Evolutionary conservation across 2,113 vertebrate genomes (phyloP), one percentile per base, ranked within the genome.

Genomic region (Salvelinus fontinalis): DNA sequence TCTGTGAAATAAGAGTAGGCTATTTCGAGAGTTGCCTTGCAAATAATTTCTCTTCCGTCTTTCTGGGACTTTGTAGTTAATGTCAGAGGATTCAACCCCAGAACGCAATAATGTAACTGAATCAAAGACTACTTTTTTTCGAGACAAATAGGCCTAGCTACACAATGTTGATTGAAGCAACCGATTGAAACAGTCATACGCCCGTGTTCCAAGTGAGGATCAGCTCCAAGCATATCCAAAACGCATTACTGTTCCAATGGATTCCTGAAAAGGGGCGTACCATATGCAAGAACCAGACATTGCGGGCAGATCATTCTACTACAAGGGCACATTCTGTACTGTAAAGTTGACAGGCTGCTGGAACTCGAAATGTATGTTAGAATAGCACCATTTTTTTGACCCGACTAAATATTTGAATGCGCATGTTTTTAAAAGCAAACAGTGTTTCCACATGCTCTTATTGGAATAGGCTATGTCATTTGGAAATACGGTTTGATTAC

Each of bases 221-320:
- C 66, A 18, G 12, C 29, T 20, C 8, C 39, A 68, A 11, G 31
- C 12, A 68, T 34, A 68, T 68, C 29, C 29, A 34, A 44, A 68
- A 68, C 26, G 29, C 7, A 6, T 39, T 18, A 39, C 67, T 68
- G 16, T 34, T 68, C 67, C 31, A 68, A 39, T 39, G 67, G 67
- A n/a, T 68, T 68, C 18, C 16, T 62, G 6, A 11, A 68, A 68
- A 39, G 67, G 67, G 67, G 67, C 67, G 67, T 68, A 39, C 5
- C 31, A n/a, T 31, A 44, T n/a, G 67, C 31, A 67, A 29, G n/a
- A 14, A 54, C 1, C 67, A 68, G 67, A 34, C 67, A 7, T 39
- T 68, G 31, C 27, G 7, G 5, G 29, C 67, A n/a, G 31, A 34
- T 34, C 29, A 44, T 34, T 68, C 64, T 16, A 44, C 39, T 44